Base-by-base conservation (phyloP, 2,113 vertebrate genomes). In the Zeus faber region DNA sequence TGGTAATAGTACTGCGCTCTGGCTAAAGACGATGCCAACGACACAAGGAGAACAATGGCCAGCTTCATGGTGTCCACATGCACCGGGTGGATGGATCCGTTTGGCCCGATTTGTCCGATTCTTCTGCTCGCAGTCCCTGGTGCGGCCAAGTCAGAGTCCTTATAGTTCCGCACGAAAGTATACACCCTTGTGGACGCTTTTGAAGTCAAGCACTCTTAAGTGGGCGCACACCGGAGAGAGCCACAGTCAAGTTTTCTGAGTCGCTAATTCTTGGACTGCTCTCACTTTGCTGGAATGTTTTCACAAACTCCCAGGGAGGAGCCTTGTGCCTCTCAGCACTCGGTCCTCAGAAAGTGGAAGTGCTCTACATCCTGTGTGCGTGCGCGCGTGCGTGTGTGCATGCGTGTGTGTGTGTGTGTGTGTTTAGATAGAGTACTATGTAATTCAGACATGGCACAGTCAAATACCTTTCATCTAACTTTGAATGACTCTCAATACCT, bases 211-310 rank as follows among this genome's bases (percentile, higher is more conserved):
- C 33, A 13, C 33, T 3, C 11, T 37, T 39, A 65, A 77, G 54
- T 18, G 14, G 55, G 53, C 57, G 33, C 33, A 13, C 33, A 2
- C 11, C n/a, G 33, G 66, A 77, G 54, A 18, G 14, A 53, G 53
- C 57, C 6, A 48, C 54, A 58, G 33, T 37, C 33, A 46, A 58
- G 55, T 60, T 61, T 58, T 31, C 65, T 54, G 70, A 77, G 80
- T 83, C 76, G 77, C 70, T 29, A 51, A 72, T 68, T 86, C 76
- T 73, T 71, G 72, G 65, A 72, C 73, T 47, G 49, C 67, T 59
- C 81, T 80, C 64, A 58, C 70, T 83, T 70, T 61, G 76, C 83
- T 86, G 89, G 87, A 91, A 90, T 90, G 88, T 90, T 91, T 90
- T 89, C 68, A 74, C 83, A 80, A 83, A 88, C 45, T 79, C 76